Base-by-base conservation (phyloP, 2,113 vertebrate genomes). In the Psammodynastes pulverulentus region DNA sequence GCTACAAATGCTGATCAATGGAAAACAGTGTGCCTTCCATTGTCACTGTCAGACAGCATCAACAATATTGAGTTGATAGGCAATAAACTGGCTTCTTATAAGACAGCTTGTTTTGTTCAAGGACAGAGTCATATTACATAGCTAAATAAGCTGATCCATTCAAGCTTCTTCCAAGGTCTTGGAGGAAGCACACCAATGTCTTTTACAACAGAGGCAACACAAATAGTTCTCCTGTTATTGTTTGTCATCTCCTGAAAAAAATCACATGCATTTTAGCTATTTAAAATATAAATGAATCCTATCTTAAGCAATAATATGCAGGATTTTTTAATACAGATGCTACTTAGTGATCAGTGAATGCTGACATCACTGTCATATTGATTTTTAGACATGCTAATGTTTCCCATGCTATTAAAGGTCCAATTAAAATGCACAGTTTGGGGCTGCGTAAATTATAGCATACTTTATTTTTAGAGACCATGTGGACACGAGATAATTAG, bases 381-480 rank as follows among this genome's bases (percentile, higher is more conserved):
- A 51, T 89, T 92, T 79, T 89, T 43, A 85, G 72, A 9, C 53
- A 85, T 89, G 53, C 13, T 46, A 51, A 89, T 29, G 49, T 53
- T 62, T 62, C 91, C 46, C 88, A 51, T 24, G 9, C 12, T 89
- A 89, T 92, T 54, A 89, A 86, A 92, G 46, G 88, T 86, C 88
- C 79, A 86, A 92, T 62, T 92, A 89, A 92, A 92, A 89, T 79
- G 4, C n/a, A 92, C 26, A 62, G 79, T 86, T 92, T 86, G 52
- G 79, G 21, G 45, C 15, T 51, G 79, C 62, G 45, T 85, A 88
- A 89, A 86, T 92, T 86, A 89, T 89, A 54, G n/a, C n/a, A 89
- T 62, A 62, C 53, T 92, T 89, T 86, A 46, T 86, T 84, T 51
- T 84, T 45, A 17, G 56, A 46, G 53, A 21, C 53, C 53, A 92